Evolutionary conservation across 1,140 invertebrate genomes (phyloP).

Genomic region (Pristionchus pacificus): DNA sequence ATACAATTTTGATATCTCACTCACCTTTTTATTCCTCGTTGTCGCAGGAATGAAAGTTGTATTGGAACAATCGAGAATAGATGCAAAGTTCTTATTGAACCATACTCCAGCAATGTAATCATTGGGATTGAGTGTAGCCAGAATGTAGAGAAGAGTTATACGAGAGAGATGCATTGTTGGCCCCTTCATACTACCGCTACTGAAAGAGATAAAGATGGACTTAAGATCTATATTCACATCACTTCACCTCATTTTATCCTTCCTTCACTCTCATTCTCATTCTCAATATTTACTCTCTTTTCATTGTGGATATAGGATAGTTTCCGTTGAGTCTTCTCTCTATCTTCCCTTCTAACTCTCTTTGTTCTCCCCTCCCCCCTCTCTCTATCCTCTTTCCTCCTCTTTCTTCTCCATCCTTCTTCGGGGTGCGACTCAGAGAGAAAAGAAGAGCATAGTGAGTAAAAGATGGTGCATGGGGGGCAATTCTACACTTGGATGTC

Average conservation of each 20-base stretch:
- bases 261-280: too few relatives aligned
- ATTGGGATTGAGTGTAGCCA: constrained; percentile 35
- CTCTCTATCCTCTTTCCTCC: not conserved
- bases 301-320: too few relatives aligned
- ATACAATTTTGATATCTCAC: too few relatives aligned
- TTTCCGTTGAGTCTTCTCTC: too few relatives aligned
- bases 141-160: constrained; percentile 36
- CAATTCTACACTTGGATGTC: too few relatives aligned
- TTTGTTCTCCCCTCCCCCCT: not conserved
- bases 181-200: constrained; percentile 39
- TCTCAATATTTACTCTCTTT: too few relatives aligned
- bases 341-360: too few relatives aligned
- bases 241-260: too few relatives aligned
- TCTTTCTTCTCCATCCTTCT: too few relatives aligned
- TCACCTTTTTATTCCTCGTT: constrained; percentile 32
- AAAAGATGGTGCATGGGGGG: too few relatives aligned
- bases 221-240: not conserved
- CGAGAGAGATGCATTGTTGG: constrained; percentile 38
- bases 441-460: too few relatives aligned
- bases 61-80: constrained; percentile 28
- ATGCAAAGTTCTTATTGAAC: constrained; percentile 28
- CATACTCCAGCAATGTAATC: constrained; percentile 30
- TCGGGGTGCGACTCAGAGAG: too few relatives aligned
- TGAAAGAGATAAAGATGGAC: constrained; percentile 22
- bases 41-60: constrained; percentile 35